Conservation (phyloP, 1,140 invertebrate species). For the Ceratoteleas bidentatus region DNA sequence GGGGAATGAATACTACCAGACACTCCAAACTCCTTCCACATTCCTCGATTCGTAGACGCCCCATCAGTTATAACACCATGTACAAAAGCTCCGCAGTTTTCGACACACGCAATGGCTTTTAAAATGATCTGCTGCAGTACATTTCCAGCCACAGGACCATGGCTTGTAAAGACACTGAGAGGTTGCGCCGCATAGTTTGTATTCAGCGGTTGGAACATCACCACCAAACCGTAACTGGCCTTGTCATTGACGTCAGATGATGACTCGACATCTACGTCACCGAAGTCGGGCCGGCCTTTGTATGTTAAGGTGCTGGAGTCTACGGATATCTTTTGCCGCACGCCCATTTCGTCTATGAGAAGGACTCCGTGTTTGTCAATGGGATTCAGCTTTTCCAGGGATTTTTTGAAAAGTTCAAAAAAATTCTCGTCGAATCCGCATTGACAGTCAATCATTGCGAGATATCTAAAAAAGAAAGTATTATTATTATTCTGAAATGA, state of each 20-base stretch:
- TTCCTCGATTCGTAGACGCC: constrained; percentile 27
- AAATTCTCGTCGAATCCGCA: constrained; percentile 27
- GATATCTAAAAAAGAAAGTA: constrained; percentile 26
- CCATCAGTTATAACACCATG: constrained; percentile 32
- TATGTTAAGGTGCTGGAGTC: constrained; percentile 40
- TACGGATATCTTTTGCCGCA: constrained; percentile 37
- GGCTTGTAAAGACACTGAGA: constrained; percentile 47
- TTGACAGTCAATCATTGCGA: constrained; percentile 20
- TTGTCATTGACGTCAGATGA: neutral
- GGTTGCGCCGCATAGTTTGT: constrained; percentile 19
- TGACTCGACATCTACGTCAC: constrained; percentile 5
- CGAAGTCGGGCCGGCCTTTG: constrained; percentile 48
- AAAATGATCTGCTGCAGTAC: constrained; percentile 15
- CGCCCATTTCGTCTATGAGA: constrained; percentile 52
- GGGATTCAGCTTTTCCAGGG: constrained; percentile 28
- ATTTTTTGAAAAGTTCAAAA: constrained; percentile 25
- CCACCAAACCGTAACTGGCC: constrained; percentile 49
- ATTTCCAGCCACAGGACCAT: constrained; percentile 23
- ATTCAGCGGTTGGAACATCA: constrained; percentile 53
- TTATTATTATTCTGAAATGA: constrained; percentile 13
- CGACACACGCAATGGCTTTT: constrained; percentile 20
- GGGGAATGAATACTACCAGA: constrained; percentile 20
- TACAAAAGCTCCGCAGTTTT: constrained; percentile 32
- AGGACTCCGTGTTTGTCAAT: constrained; percentile 39
- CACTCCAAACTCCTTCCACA: constrained; percentile 36